phyloP scores from a whole-genome alignment of 2,113 vertebrate genomes.

The Hystrix brachyura region DNA sequence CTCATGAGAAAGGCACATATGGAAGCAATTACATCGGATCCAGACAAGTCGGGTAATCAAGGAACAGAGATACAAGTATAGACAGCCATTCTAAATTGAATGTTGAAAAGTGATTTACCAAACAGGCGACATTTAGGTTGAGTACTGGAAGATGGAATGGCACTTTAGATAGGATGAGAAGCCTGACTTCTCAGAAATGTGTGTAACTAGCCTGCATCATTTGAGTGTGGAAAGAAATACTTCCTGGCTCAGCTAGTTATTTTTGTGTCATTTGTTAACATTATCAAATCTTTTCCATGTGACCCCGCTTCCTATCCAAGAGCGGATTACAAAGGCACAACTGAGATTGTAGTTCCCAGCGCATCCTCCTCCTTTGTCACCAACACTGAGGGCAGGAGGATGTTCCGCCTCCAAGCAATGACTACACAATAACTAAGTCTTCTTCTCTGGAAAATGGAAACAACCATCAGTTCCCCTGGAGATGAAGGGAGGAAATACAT shows the following conservation, averaged over 20 bases:
- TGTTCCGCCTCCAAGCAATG: background rate
- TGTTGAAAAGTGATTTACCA: background rate
- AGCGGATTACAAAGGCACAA: conserved; percentile 53
- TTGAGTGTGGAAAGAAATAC: conserved; percentile 38
- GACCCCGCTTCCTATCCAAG: conserved; percentile 75
- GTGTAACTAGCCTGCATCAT: conserved; percentile 12
- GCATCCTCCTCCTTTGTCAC: background rate
- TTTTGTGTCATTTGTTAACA: conserved; percentile 79
- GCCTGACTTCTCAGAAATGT: conserved; percentile 41
- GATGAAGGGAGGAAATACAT: background rate
- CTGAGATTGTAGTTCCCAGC: background rate
- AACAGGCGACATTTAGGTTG: background rate
- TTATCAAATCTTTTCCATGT: conserved; percentile 78
- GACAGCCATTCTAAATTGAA: background rate
- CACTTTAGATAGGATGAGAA: conserved; percentile 16
- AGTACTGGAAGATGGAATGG: background rate
- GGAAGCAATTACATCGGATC: conserved; percentile 53
- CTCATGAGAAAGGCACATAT: conserved; percentile 37
- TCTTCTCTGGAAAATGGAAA: background rate
- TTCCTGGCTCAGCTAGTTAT: conserved; percentile 52
- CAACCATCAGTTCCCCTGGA: background rate
- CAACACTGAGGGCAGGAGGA: background rate
- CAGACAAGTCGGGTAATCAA: conserved; percentile 28
- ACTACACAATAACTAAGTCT: background rate
- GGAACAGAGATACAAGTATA: background rate